These are phyloP conservation scores for Serripes groenlandicus DNA, from an alignment of 2,888 invertebrate genomes.

Conservation along the genomic window DNA sequence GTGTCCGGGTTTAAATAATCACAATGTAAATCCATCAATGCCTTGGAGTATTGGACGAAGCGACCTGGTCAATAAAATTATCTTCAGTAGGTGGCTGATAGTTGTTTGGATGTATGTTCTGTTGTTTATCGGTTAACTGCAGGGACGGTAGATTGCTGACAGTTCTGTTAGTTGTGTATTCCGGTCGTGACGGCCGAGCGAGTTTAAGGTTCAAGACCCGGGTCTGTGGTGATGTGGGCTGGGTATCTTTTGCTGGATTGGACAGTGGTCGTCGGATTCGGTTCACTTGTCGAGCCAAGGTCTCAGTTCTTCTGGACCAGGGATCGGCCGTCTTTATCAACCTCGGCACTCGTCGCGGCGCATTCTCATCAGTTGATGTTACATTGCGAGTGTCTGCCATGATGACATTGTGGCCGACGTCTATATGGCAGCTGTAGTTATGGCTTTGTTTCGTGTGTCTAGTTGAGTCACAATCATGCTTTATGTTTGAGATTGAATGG, in stretches of 20 bases:
- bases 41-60: constrained; percentile 10
- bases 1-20: no score
- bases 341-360: neutral
- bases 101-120: neutral
- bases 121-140: neutral
- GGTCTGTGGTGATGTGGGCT: neutral
- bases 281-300: neutral
- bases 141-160: neutral
- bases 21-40: no score
- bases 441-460: no score
- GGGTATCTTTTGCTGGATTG: neutral
- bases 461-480: no score
- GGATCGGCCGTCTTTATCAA: neutral
- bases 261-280: constrained; percentile 2
- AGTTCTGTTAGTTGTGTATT: neutral
- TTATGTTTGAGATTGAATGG: neutral
- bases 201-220: neutral
- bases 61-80: neutral
- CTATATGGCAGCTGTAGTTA: neutral
- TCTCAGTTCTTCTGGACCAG: constrained; percentile 5
- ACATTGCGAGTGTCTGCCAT: neutral
- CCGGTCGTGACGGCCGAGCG: neutral
- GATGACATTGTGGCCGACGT: neutral
- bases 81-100: neutral
- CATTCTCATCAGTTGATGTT: neutral